Evolutionary conservation across 2,113 vertebrate species (phyloP), one percentile per base, ranked within the genome.

Genomic region (Verasper variegatus): DNA sequence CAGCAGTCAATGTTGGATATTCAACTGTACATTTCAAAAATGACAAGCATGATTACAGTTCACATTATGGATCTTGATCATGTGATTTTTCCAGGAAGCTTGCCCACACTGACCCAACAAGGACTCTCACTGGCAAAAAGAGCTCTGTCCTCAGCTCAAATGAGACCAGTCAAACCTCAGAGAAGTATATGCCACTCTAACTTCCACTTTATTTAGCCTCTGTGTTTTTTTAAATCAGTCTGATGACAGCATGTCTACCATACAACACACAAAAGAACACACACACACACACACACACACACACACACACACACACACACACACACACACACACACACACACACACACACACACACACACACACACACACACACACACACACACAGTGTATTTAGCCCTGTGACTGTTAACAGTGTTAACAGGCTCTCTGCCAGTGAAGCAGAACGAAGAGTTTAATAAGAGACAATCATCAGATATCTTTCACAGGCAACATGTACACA

Each of bases 381-480:
- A 68, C 60, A 47, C 26, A 56, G 18, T 17, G 47, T 51, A 51
- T 68, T 49, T 15, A 76, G 65, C 6, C 21, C 12, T 2, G 59
- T 71, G 63, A 47, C 5, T 17, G 17, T 49, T 49, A 15, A 52
- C 47, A 56, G 82, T 62, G 60, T 80, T 83, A 75, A 81, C 67
- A 78, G 64, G 70, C 62, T 84, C 71, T 65, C 61, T 78, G 71
- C 52, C 56, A 80, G 63, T 73, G 74, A 82, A 81, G 78, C 83
- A 80, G 68, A 81, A 80, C 72, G 58, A 71, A 64, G 75, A 76
- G 67, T 77, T 83, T 81, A 89, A 85, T 83, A 86, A 83, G 71
- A 88, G 76, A 88, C 73, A 68, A 68, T 58, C 60, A 74, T 77
- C 80, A 80, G 54, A 78, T 80, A 71, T 83, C 73, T 49, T 5